Evolutionary conservation across 2,888 invertebrate genomes (phyloP), one percentile per base, ranked within the genome.

Genomic region (Tenthredo distinguenda): DNA sequence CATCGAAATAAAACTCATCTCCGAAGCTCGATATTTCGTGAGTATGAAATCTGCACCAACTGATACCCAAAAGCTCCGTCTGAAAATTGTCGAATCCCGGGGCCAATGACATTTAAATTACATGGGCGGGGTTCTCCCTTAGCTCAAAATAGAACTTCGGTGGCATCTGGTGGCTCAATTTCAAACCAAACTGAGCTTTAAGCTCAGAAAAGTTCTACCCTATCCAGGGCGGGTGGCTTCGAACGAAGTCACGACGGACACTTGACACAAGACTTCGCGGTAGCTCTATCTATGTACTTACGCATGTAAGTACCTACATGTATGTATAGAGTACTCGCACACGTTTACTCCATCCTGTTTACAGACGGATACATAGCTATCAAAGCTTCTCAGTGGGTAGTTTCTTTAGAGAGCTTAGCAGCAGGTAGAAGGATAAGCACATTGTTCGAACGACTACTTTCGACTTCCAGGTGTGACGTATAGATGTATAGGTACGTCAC

Each of bases 111-210:
- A 88, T 90, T 90, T 88, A 90, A 91, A 91, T 91, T 87, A 90
- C 88, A 89, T 90, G 90, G 91, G 91, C 88, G 90, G 90, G 91
- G 90, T 83, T 68, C 83, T 26, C 31, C 15, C 9, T 62, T 62
- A n/a, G 68, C 47, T 7, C n/a, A 83, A 83, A 83, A 83, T 71
- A 65, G 43, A 18, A 68, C 43, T 31, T n/a, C 83, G 68, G 62
- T 68, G 83, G 9, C 83, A 83, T 68, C 83, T 83, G 43, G 31
- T 83, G 83, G 68, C 65, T 68, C 37, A n/a, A 47, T 43, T 68
- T 26, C n/a, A 62, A 65, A 83, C 68, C 21, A 71, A 83, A 43
- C 65, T 31, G 34, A 83, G 34, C 68, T 43, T 83, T 65, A 68
- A 68, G 83, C 68, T 83, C 9, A 40, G 47, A 31, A 68, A 68